Percentiles rank a stretch among this genome's conserved stretches.
Evolutionary conservation across 1,140 invertebrate species (phyloP).

Genomic region (Ganaspis sp.): DNA sequence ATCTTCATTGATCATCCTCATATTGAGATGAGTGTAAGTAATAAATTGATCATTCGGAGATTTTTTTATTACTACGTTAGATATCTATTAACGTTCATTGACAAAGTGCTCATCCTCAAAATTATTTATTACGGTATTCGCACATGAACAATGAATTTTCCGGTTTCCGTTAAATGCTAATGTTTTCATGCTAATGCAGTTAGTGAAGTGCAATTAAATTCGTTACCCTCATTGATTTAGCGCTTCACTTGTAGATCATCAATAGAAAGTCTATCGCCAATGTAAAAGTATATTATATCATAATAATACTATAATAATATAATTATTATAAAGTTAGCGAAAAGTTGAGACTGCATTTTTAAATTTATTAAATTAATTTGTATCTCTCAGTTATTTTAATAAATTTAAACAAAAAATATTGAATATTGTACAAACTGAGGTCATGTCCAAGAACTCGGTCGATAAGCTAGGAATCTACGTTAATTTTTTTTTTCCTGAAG

Average conservation of each 20-base stretch:
- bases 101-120: too few relatives aligned
- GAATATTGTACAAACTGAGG: too few relatives aligned
- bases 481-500: too few relatives aligned
- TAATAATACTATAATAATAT: too few relatives aligned
- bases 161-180: neutral
- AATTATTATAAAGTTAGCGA: too few relatives aligned
- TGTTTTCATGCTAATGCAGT: neutral
- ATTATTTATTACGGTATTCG: neutral
- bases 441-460: too few relatives aligned
- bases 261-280: neutral
- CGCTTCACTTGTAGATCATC: neutral
- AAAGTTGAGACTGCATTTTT: too few relatives aligned
- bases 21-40: slow-evolving; percentile 89
- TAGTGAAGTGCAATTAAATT: slow-evolving; percentile 11
- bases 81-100: neutral
- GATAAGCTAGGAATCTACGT: too few relatives aligned
- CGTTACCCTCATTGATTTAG: neutral
- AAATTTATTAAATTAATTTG: neutral
- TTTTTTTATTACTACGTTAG: neutral
- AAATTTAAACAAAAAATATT: too few relatives aligned
- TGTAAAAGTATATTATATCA: neutral
- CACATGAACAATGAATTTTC: neutral
- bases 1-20: slow-evolving; percentile 93
- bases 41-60: neutral
- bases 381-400: too few relatives aligned